Evolutionary conservation across 1,140 invertebrate species (phyloP), one percentile per base, ranked within the genome.

Genomic region (Bombus turneri): DNA sequence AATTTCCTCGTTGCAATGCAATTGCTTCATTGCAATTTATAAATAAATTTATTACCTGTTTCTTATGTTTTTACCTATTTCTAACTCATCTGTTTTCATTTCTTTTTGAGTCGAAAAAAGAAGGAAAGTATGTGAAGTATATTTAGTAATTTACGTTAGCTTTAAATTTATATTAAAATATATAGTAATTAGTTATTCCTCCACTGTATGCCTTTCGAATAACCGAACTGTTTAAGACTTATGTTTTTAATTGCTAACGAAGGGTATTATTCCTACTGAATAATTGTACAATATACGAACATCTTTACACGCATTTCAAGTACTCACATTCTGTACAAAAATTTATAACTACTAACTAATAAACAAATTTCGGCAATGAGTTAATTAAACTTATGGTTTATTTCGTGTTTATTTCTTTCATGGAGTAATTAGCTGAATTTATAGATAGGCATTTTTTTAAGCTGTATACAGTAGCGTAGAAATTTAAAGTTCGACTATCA

Each of bases 291-390:
- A 85, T 85, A 72, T 80, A 85, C 31, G 57, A 64, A 85, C 77
- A 85, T 85, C 76, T 85, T 80, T 85, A 85, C 83, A 85, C 76
- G 59, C 68, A 80, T 80, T 85, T 85, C 53, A 80, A 85, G 25
- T 84, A 80, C 76, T 72, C 83, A 80, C 76, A 72, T 80, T 72
- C 76, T 80, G 83, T 85, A 85, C 76, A 80, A 85, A 80, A 80
- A 77, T 85, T 85, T 85, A 72, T 85, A 84, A 84, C 76, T 79
- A 84, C 77, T 84, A 84, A 78, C 34, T 84, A 84, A 84, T 84
- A 84, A 84, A 84, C 76, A 79, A 84, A 84, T 80, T 84, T 84
- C 83, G 76, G 74, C 73, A 83, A 83, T 83, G 76, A 80, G 76
- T 79, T 84, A 80, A 79, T 72, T 72, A 72, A 71, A 79, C 47